A percentile compares a stretch with the other conserved stretches of the same genome.
These are phyloP conservation scores for Eupelmus urozonus DNA, from an alignment of 2,888 invertebrate genomes.

Conservation along the genomic window DNA sequence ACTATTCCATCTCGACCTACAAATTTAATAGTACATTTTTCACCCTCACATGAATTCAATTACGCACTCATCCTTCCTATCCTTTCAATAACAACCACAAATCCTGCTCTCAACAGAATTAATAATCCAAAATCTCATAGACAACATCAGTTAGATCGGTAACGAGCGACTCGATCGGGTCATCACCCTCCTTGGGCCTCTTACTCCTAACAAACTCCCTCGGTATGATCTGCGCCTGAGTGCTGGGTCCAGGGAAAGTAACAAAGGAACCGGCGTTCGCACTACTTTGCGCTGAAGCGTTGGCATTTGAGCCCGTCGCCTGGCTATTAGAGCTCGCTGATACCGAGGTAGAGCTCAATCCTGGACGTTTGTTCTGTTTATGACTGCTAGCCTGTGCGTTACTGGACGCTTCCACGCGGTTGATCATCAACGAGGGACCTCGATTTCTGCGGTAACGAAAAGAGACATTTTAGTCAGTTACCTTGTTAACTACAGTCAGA, in stretches of 20 bases:
- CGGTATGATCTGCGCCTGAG: slow-evolving; percentile 59
- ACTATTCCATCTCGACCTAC: too few relatives aligned
- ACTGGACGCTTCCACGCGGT: slow-evolving; percentile 64
- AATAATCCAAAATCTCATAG: slow-evolving; percentile 49
- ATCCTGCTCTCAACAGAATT: too few relatives aligned
- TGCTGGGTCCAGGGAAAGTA: slow-evolving; percentile 59
- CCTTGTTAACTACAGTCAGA: background rate
- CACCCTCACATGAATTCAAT: too few relatives aligned
- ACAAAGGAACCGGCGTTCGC: slow-evolving; percentile 49
- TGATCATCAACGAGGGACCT: slow-evolving; percentile 56
- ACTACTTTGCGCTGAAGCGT: background rate
- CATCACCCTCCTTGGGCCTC: slow-evolving; percentile 32
- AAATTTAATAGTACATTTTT: too few relatives aligned
- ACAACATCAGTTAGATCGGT: slow-evolving; percentile 42
- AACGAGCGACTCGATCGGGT: slow-evolving; percentile 38
- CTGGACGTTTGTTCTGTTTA: background rate
- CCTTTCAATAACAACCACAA: too few relatives aligned
- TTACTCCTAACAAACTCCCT: slow-evolving; percentile 62
- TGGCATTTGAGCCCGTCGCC: background rate
- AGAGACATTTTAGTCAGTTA: background rate
- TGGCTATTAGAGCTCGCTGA: slow-evolving; percentile 27
- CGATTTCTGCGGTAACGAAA: background rate
- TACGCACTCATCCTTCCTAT: too few relatives aligned
- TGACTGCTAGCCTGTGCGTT: slow-evolving; percentile 64
- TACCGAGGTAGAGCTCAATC: slow-evolving; percentile 24